A percentile compares a stretch with the other conserved stretches of the same genome.
phyloP scores from a whole-genome alignment of 2,888 invertebrate genomes.

The Lasioglossum calceatum region DNA sequence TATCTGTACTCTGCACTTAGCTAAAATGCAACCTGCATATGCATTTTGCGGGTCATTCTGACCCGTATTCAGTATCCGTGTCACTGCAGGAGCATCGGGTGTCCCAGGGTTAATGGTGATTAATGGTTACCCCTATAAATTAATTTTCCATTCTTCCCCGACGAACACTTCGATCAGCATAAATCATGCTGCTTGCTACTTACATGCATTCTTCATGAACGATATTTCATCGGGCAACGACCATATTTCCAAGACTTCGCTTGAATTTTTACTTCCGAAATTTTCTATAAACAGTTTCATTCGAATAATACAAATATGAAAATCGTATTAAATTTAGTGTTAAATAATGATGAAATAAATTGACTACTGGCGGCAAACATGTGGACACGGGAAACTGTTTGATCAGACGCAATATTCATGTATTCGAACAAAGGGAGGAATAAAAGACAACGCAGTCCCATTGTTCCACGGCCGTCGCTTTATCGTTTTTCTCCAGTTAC shows the following conservation, averaged over 20 bases:
- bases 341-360: background rate
- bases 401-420: background rate
- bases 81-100: conserved; percentile 5
- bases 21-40: background rate
- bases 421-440: background rate
- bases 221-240: background rate
- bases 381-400: background rate
- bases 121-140: conserved; percentile 16
- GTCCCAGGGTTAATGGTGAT: conserved; percentile 15
- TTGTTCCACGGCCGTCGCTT: background rate
- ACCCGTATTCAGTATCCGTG: conserved; percentile 3
- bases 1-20: background rate
- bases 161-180: background rate
- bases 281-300: background rate
- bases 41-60: conserved; percentile 12
- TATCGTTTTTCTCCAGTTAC: background rate
- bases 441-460: conserved; percentile 1
- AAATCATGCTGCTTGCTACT: background rate
- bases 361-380: background rate
- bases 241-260: background rate
- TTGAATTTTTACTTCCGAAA: background rate
- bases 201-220: background rate
- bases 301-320: background rate
- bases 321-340: background rate
- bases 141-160: conserved; percentile 5